Conservation (phyloP, 2,888 invertebrate genomes). For the Aleiodes leptofemur region DNA sequence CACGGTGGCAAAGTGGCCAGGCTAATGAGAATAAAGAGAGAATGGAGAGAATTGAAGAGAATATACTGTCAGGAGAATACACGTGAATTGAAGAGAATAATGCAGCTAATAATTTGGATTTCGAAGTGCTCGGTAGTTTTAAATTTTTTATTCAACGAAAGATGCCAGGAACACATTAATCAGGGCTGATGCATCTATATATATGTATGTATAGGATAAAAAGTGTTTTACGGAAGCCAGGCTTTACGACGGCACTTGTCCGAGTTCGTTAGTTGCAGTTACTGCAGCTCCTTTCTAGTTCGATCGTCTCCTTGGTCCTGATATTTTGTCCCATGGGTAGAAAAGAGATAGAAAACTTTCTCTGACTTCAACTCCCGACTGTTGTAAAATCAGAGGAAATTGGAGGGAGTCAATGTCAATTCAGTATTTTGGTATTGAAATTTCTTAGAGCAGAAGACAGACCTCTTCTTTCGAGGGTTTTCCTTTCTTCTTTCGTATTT, state of each 20-base stretch:
- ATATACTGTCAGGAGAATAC: too few relatives aligned
- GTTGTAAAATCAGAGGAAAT: constrained; percentile 7
- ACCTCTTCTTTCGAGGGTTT: too few relatives aligned
- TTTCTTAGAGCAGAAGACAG: background rate
- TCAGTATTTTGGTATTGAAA: constrained; percentile 14
- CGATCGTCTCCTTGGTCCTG: background rate
- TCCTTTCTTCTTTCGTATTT: too few relatives aligned
- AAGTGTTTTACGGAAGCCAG: background rate
- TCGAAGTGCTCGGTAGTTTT: background rate
- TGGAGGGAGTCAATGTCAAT: background rate
- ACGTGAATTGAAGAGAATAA: too few relatives aligned
- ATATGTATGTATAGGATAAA: background rate
- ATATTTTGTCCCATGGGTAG: constrained; percentile 14
- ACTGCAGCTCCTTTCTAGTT: constrained; percentile 4
- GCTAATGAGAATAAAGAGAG: too few relatives aligned
- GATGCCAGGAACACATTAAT: constrained; percentile 10
- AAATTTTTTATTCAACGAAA: background rate
- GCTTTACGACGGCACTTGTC: constrained; percentile 33
- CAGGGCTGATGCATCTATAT: background rate
- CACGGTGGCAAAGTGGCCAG: too few relatives aligned
- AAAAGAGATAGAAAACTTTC: background rate
- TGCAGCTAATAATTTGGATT: too few relatives aligned
- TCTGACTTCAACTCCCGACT: background rate
- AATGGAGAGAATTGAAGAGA: too few relatives aligned
- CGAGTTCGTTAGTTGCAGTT: constrained; percentile 30